Percentiles rank a stretch among this genome's conserved stretches.
These are phyloP conservation scores for Augochlorella aurata DNA, from an alignment of 2,888 invertebrate species.

Conservation along the genomic window DNA sequence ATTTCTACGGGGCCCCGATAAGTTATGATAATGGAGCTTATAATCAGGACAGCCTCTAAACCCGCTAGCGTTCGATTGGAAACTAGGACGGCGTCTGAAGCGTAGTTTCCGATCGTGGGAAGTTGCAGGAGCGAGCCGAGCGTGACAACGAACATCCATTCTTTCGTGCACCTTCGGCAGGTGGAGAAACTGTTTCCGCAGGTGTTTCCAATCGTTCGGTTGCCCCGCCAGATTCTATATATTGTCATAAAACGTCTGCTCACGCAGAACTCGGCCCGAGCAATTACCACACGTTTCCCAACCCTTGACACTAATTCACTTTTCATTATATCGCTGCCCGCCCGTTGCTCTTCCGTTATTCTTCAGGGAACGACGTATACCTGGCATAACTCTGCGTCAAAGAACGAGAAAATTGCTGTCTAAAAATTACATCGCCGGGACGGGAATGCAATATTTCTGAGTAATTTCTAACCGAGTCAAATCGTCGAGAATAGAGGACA, in stretches of 20 bases:
- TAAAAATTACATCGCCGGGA: too few relatives aligned
- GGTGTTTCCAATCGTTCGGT: slow-evolving; percentile 23
- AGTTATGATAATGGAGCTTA: background rate
- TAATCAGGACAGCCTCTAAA: background rate
- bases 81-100: slow-evolving; percentile 11
- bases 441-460: too few relatives aligned
- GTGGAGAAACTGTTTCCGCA: slow-evolving; percentile 38
- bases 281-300: background rate
- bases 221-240: background rate
- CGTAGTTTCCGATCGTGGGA: slow-evolving; percentile 22
- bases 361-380: background rate
- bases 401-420: too few relatives aligned
- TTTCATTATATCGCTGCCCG: background rate
- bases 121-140: slow-evolving; percentile 18
- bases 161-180: slow-evolving; percentile 45
- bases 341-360: background rate
- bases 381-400: too few relatives aligned
- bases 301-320: background rate
- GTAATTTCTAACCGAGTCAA: too few relatives aligned
- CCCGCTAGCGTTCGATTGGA: background rate
- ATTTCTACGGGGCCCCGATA: background rate
- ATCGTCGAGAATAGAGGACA: too few relatives aligned
- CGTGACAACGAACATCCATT: slow-evolving; percentile 18
- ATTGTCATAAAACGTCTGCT: background rate
- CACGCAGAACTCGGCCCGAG: background rate